Conservation (phyloP, 2,113 vertebrate genomes). For the Catagonus wagneri region DNA sequence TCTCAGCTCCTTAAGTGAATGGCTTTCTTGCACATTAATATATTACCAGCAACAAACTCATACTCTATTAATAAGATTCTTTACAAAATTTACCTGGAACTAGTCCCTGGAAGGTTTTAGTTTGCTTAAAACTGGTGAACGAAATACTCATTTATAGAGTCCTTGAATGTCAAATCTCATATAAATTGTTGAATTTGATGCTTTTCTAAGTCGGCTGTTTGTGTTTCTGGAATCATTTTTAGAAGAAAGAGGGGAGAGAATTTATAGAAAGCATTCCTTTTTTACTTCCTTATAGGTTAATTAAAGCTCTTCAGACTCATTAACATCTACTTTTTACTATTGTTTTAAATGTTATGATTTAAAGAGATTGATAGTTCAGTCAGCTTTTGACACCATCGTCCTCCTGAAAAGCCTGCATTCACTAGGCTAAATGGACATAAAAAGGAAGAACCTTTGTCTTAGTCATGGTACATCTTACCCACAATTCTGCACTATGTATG, state of each 20-base stretch:
- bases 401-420: not conserved
- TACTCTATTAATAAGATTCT: not conserved
- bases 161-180: conserved; percentile 21
- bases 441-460: not conserved
- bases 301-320: not conserved
- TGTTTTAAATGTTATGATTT: conserved; percentile 7
- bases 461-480: not conserved
- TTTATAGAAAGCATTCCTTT: not conserved
- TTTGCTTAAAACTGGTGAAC: conserved; percentile 20
- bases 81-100: conserved; percentile 45
- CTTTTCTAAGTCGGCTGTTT: not conserved
- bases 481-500: not conserved
- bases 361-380: not conserved
- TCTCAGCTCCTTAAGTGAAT: not conserved
- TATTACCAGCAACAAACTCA: not conserved
- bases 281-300: not conserved
- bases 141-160: not conserved
- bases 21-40: not conserved
- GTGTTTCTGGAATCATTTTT: not conserved
- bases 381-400: not conserved
- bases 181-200: conserved; percentile 14
- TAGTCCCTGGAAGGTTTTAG: not conserved
- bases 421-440: not conserved
- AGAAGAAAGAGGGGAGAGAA: not conserved
- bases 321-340: not conserved